A percentile compares a stretch with the other conserved stretches of the same genome.
Conservation (phyloP, 2,797 vertebrate genomes). For the Coreius guichenoti region DNA sequence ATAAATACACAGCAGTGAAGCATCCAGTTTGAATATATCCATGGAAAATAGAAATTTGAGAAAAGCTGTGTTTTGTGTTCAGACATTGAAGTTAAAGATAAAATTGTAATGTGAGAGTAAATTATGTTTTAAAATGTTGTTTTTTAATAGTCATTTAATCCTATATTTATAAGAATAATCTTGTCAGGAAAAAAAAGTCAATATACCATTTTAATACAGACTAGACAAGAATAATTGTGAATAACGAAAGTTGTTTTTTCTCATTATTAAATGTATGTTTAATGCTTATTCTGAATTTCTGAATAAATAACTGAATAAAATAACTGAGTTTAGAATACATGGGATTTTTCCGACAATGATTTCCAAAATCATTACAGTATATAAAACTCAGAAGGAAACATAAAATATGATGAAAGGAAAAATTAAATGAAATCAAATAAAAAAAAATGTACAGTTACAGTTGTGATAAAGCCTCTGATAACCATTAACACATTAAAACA, state of each 20-base stretch:
- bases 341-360: not conserved
- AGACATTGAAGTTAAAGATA: not conserved
- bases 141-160: not conserved
- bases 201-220: not conserved
- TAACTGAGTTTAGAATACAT: not conserved
- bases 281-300: conserved; percentile 22
- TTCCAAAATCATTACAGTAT: conserved; percentile 20
- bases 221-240: not conserved
- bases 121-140: not conserved
- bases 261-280: conserved; percentile 61
- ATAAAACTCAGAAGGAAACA: not conserved
- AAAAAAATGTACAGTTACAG: not conserved
- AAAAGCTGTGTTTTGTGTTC: not conserved
- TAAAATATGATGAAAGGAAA: conserved; percentile 19
- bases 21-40: not conserved
- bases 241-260: not conserved
- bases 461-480: conserved; percentile 1
- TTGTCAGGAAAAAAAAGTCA: not conserved
- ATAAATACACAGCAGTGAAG: not conserved
- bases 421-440: conserved; percentile 10
- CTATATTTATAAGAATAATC: not conserved
- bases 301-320: conserved; percentile 25
- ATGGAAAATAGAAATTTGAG: not conserved
- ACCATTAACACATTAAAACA: conserved; percentile 4
- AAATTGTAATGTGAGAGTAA: not conserved